phyloP scores from a whole-genome alignment of 2,888 invertebrate genomes.

The Drosophila meridionalis region DNA sequence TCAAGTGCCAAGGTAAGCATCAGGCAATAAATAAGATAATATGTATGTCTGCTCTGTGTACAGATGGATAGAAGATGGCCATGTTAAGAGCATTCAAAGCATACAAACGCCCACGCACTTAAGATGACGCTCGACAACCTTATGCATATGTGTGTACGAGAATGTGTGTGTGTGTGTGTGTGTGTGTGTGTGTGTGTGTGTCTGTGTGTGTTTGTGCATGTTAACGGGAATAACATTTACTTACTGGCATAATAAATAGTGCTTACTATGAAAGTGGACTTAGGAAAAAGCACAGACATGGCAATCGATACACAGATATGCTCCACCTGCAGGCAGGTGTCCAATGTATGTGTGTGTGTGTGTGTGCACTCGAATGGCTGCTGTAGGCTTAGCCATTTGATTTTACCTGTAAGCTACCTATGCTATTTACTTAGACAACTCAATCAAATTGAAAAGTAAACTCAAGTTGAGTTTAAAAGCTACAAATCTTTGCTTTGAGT shows the following conservation, averaged over 20 bases:
- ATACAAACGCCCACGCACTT: constrained; percentile 48
- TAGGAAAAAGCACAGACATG: constrained; percentile 12
- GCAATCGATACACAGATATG: constrained; percentile 14
- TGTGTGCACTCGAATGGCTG: constrained; percentile 21
- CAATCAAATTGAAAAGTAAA: constrained; percentile 78
- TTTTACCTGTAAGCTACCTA: constrained; percentile 64
- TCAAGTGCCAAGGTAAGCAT: constrained; percentile 55
- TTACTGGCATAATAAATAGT: constrained; percentile 76
- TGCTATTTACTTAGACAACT: constrained; percentile 69
- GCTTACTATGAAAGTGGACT: constrained; percentile 50
- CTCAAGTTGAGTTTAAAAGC: constrained; percentile 55
- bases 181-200: constrained; percentile 11
- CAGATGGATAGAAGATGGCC: constrained; percentile 14
- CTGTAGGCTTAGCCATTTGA: constrained; percentile 64
- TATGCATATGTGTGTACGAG: constrained; percentile 2
- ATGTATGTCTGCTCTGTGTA: constrained; percentile 19
- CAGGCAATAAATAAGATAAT: constrained; percentile 53
- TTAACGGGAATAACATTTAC: constrained; percentile 79
- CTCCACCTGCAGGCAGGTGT: not conserved
- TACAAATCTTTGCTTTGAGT: constrained; percentile 31
- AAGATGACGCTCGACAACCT: constrained; percentile 16
- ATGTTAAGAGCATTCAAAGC: constrained; percentile 23
- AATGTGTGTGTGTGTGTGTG: not conserved
- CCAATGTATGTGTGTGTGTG: constrained; percentile 12
- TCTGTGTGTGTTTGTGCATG: constrained; percentile 58